Evolutionary conservation across 2,888 invertebrate species (phyloP).

Genomic region (Perdita meconis): DNA sequence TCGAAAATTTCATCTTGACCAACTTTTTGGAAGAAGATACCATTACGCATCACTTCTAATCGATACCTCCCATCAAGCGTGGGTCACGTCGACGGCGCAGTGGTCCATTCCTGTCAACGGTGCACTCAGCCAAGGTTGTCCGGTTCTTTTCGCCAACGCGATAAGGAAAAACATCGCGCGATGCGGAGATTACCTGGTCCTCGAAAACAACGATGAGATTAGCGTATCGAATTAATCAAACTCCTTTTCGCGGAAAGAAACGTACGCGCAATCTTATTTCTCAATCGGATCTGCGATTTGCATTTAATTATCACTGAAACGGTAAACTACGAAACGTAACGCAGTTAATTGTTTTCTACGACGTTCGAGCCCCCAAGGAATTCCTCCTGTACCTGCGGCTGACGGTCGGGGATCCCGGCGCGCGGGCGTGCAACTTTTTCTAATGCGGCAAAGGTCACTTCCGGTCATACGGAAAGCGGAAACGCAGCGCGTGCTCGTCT

Average conservation of each 20-base stretch:
- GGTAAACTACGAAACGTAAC: conserved; percentile 3
- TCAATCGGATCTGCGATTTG: conserved; percentile 9
- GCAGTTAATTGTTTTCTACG: neutral
- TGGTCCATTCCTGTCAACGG: conserved; percentile 32
- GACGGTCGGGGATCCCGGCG: conserved; percentile 33
- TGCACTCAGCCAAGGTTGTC: conserved; percentile 47
- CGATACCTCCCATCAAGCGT: neutral
- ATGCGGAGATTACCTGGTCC: conserved; percentile 5
- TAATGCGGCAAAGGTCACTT: conserved; percentile 77
- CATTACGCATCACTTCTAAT: conserved; percentile 42
- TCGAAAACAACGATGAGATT: conserved; percentile 34
- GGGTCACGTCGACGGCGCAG: conserved; percentile 27
- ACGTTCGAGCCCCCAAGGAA: conserved; percentile 3
- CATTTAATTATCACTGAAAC: neutral
- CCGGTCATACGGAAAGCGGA: conserved; percentile 76
- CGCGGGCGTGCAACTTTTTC: conserved; percentile 68
- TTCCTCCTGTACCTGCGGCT: neutral
- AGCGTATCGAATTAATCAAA: conserved; percentile 30
- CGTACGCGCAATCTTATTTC: conserved; percentile 2
- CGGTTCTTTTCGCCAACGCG: conserved; percentile 43
- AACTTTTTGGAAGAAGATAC: no score
- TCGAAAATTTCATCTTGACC: no score
- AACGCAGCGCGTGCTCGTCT: conserved; percentile 76
- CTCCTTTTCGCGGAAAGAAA: conserved; percentile 2
- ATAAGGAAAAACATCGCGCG: neutral